These are phyloP conservation scores for Ostrea denselamellosa DNA, from an alignment of 1,140 invertebrate species.

Conservation along the genomic window DNA sequence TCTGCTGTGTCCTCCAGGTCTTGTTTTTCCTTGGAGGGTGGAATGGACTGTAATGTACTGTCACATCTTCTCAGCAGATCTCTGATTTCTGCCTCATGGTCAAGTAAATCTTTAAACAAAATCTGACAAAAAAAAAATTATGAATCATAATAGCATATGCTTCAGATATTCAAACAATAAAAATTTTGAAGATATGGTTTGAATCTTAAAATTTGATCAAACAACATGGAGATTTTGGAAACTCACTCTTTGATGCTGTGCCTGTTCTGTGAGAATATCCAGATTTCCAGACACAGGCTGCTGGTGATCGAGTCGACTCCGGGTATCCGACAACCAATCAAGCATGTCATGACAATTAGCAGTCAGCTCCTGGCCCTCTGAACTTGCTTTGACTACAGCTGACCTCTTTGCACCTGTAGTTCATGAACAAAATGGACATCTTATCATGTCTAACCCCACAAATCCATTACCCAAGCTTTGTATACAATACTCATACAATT, in stretches of 20 bases:
- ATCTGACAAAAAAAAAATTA: constrained; percentile 57
- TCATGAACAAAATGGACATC: neutral
- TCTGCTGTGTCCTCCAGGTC: constrained; percentile 66
- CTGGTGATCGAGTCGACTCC: constrained; percentile 85
- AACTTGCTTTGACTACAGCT: constrained; percentile 92
- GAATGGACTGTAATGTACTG: constrained; percentile 84
- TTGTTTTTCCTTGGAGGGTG: constrained; percentile 64
- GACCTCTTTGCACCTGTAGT: constrained; percentile 82
- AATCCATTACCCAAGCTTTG: too few species aligned
- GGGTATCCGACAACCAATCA: constrained; percentile 90
- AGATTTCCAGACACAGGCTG: constrained; percentile 90
- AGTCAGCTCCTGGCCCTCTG: constrained; percentile 88
- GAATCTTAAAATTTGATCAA: neutral
- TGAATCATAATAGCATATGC: neutral
- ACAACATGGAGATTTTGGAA: neutral
- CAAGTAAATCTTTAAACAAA: constrained; percentile 68
- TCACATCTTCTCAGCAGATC: constrained; percentile 91
- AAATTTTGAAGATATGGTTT: neutral
- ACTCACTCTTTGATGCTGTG: constrained; percentile 89
- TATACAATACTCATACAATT: too few species aligned
- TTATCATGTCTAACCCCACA: neutral
- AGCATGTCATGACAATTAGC: constrained; percentile 91
- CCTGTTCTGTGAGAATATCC: constrained; percentile 90
- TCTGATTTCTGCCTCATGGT: constrained; percentile 65
- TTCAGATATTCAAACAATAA: neutral